A percentile compares a stretch with the other conserved stretches of the same genome.
Evolutionary conservation across 2,797 vertebrate species (phyloP).

Genomic region (Gephyroberyx darwinii): DNA sequence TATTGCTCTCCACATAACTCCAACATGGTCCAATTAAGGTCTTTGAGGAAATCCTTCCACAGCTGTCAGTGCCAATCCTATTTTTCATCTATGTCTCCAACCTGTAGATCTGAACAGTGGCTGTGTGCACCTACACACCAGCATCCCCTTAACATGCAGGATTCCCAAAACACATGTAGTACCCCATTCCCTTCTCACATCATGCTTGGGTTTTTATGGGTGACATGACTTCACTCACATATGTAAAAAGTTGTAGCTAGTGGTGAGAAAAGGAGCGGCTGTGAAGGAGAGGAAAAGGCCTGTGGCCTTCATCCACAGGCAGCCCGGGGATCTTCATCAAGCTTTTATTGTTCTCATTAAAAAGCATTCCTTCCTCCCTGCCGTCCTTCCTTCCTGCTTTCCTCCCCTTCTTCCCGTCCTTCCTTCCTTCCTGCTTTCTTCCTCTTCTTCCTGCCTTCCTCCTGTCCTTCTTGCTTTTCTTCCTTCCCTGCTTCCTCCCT

Average conservation of each 20-base stretch:
- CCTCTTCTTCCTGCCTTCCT: no score
- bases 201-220: background rate
- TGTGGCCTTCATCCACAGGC: background rate
- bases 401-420: no score
- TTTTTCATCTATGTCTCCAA: slow-evolving; percentile 38
- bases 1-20: slow-evolving; percentile 29
- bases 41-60: slow-evolving; percentile 31
- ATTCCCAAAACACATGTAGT: background rate
- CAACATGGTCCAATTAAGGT: background rate
- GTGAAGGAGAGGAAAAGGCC: background rate
- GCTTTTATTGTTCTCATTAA: no score
- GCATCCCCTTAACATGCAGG: background rate
- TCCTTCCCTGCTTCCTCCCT: no score
- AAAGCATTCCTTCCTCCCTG: no score
- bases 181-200: background rate
- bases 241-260: background rate
- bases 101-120: slow-evolving; percentile 12
- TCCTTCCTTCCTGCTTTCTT: background rate
- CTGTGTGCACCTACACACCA: background rate
- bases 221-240: background rate
- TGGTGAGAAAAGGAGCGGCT: background rate
- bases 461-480: no score
- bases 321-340: no score
- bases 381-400: no score
- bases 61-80: slow-evolving; percentile 23